Base-by-base conservation (phyloP, 2,888 invertebrate genomes). In the Drosophila fungiperda region DNA sequence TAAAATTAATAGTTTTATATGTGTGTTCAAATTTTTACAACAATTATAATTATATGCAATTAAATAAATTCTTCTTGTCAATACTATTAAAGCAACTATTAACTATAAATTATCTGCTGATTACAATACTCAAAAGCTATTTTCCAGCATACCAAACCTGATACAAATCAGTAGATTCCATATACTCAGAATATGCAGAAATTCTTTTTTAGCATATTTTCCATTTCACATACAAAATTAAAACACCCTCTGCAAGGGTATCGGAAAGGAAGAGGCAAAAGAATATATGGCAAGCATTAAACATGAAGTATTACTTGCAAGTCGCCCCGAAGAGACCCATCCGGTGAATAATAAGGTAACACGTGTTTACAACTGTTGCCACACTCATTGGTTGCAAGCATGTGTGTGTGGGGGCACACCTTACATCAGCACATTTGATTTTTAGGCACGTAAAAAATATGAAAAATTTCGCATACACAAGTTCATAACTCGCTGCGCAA, bases 371-470 rank as follows among this genome's bases (percentile, higher is more conserved):
- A 80, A 68, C 72, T 70, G 71, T 71, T 73, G 79, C 74, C 70
- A 64, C 65, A 64, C 40, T 42, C 52, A 59, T 52, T 58, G 38
- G 20, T 40, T 40, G 40, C 40, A 45, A 26, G 36, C 6, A n/a
- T 45, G 17, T n/a, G 20, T 3, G 26, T 17, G 60, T 48, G 59
- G 45, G 15, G 23, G 33, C 55, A 49, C 63, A 70, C 61, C 78
- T 76, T 62, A 29, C 67, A 50, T 38, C 55, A 62, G 40, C 67
- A 78, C 78, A 78, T 76, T 83, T 77, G 70, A 67, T 72, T 73
- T 80, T 80, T 71, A 66, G 81, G 88, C 85, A 85, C 85, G 88
- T 88, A 85, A 76, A 88, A 85, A 81, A 85, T 88, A 78, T 88
- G 88, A 81, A 76, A 77, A 86, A 81, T 88, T 82, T 80, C 70